Base-by-base conservation (phyloP, 2,113 vertebrate genomes). In the Rynchops niger region DNA sequence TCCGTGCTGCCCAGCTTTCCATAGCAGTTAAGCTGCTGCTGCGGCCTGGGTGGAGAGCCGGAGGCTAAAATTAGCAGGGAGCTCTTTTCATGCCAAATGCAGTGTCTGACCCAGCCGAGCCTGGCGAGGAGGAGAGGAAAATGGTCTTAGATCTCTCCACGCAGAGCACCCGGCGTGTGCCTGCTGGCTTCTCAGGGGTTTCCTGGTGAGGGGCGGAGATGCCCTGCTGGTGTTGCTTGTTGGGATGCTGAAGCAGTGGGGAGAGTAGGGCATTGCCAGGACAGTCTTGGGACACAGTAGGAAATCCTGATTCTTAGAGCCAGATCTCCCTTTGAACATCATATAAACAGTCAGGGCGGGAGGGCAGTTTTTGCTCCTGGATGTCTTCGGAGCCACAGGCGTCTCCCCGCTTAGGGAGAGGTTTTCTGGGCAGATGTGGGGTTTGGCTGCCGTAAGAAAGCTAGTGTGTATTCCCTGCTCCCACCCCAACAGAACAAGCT, bases 1-100 rank as follows among this genome's bases (percentile, higher is more conserved):
- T 95, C 95, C 6, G 79, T 73, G 6, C 93, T 96, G 94, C 93
- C 86, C 87, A 9, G 95, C 79, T 96, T 95, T 92, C 96, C 96
- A 42, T 70, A 76, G 88, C 4, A 7, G 91, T 90, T 80, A 91
- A 95, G 72, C 91, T 87, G 95, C 94, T 42, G 42, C 42, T 88
- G 78, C 94, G 83, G 96, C 93, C 83, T 96, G 98, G 97, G 95
- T 98, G 98, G 97, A 98, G 97, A 97, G 83, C 85, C 1, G 29
- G 34, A 66, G 71, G 95, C 97, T 98, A 98, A 98, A 98, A 98
- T 98, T 98, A 98, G 98, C 96, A 86, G 55, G 87, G 89, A 96
- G 52, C 56, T 30, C 70, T 56, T 89, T 92, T 89, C 79, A 77
- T 97, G 98, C 97, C 98, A 97, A 87, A 71, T 71, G 88, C 92